phyloP scores from a whole-genome alignment of 2,888 invertebrate species.

The Pandemis corylana region DNA sequence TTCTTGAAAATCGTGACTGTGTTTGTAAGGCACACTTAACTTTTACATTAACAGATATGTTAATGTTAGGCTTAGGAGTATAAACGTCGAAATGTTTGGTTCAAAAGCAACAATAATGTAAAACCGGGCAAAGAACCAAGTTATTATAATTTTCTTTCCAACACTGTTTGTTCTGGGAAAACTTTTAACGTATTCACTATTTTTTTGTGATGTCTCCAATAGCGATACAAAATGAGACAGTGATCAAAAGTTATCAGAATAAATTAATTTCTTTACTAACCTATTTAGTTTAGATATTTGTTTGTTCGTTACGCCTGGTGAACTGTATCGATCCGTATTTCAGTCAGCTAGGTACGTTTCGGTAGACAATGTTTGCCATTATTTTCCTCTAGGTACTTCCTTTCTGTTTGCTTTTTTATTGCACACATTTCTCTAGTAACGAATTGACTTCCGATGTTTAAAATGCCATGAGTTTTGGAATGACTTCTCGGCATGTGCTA shows the following conservation, averaged over 20 bases:
- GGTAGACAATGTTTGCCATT: conserved; percentile 1
- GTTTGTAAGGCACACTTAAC: not conserved
- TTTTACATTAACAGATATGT: not conserved
- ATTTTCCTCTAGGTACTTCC: not conserved
- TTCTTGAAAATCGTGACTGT: not conserved
- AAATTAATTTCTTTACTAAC: not conserved
- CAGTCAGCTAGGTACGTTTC: conserved; percentile 8
- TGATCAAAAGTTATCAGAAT: not conserved
- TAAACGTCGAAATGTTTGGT: not conserved
- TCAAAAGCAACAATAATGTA: not conserved
- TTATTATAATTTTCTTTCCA: not conserved
- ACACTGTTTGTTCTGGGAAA: not conserved
- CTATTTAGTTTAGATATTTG: not conserved
- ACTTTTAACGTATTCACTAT: conserved; percentile 3
- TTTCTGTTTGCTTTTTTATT: conserved; percentile 8
- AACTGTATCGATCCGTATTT: not conserved
- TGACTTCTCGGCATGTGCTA: not conserved
- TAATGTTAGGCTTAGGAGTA: not conserved
- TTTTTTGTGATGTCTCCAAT: not conserved
- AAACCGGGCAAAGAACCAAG: not conserved
- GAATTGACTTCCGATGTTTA: not conserved
- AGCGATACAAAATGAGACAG: not conserved
- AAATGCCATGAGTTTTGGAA: not conserved
- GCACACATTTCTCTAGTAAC: not conserved
- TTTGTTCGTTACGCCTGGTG: not conserved